A percentile compares a stretch with the other conserved stretches of the same genome.
Conservation (phyloP, 2,888 invertebrate species). For the Pollenia amentaria region DNA sequence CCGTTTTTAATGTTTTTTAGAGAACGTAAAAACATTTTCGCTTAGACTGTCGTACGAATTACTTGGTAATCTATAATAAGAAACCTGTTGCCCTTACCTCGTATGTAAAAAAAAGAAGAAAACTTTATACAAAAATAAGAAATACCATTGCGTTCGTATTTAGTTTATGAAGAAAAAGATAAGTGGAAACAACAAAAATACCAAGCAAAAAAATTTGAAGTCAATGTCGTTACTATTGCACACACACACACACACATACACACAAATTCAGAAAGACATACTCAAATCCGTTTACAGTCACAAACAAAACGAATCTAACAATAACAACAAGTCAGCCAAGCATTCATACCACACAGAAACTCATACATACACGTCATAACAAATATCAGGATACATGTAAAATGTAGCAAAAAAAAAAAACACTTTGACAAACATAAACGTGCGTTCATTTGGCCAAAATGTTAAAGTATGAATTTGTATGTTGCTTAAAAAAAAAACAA, state of each 20-base stretch:
- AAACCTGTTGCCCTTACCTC: not conserved
- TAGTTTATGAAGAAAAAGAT: constrained; percentile 39
- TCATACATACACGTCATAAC: not conserved
- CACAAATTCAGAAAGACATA: not conserved
- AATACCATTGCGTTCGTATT: constrained; percentile 70
- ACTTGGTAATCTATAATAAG: too few relatives aligned
- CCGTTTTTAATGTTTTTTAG: too few relatives aligned
- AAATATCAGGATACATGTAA: not conserved
- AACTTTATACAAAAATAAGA: constrained; percentile 50
- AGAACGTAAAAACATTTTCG: too few relatives aligned
- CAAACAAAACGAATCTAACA: not conserved
- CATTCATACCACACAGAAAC: constrained; percentile 1
- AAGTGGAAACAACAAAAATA: constrained; percentile 29
- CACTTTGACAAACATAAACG: constrained; percentile 15
- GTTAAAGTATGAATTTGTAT: constrained; percentile 13
- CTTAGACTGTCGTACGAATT: too few relatives aligned
- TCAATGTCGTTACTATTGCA: constrained; percentile 68
- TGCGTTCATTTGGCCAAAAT: constrained; percentile 27
- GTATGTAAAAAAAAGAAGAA: not conserved
- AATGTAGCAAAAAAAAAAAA: not conserved
- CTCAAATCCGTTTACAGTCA: not conserved
- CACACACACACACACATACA: constrained; percentile 28
- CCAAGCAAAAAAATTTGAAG: constrained; percentile 45
- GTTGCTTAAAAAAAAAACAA: not conserved
- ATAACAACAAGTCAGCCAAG: constrained; percentile 18